phyloP scores from a whole-genome alignment of 2,888 invertebrate genomes.

The Brenthis hecate region DNA sequence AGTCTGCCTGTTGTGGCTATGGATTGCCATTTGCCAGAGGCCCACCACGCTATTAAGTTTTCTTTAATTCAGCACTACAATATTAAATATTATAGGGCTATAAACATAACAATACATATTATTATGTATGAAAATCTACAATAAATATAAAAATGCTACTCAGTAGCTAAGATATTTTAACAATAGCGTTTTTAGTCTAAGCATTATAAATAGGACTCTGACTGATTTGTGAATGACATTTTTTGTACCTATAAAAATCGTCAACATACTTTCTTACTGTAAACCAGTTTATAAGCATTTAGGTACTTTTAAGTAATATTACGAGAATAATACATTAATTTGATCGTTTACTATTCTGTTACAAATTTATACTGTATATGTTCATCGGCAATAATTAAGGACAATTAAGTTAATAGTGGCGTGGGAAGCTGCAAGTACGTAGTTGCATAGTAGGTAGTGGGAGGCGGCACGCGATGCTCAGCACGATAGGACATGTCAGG shows the following conservation, averaged over 20 bases:
- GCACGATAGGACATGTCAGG: slow-evolving; percentile 61
- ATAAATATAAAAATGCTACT: not conserved
- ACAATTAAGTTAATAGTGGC: slow-evolving; percentile 23
- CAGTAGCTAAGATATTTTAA: too few species aligned
- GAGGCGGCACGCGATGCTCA: slow-evolving; percentile 57
- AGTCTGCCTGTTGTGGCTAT: too few species aligned
- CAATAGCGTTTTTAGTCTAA: too few species aligned
- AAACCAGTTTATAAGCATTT: too few species aligned
- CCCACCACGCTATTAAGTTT: too few species aligned
- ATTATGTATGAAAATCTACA: not conserved
- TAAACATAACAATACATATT: not conserved
- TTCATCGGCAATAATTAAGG: slow-evolving; percentile 9
- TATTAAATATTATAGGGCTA: too few species aligned
- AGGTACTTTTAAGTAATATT: not conserved
- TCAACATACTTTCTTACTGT: too few species aligned
- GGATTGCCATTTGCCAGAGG: too few species aligned
- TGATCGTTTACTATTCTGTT: not conserved
- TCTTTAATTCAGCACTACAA: too few species aligned
- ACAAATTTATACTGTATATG: not conserved
- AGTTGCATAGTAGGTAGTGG: slow-evolving; percentile 42
- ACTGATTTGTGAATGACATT: too few species aligned
- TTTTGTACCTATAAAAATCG: too few species aligned
- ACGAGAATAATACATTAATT: not conserved
- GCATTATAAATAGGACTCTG: too few species aligned
- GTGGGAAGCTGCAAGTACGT: slow-evolving; percentile 24